phyloP scores from a whole-genome alignment of 1,140 invertebrate genomes.

The Heliothis subflexa region DNA sequence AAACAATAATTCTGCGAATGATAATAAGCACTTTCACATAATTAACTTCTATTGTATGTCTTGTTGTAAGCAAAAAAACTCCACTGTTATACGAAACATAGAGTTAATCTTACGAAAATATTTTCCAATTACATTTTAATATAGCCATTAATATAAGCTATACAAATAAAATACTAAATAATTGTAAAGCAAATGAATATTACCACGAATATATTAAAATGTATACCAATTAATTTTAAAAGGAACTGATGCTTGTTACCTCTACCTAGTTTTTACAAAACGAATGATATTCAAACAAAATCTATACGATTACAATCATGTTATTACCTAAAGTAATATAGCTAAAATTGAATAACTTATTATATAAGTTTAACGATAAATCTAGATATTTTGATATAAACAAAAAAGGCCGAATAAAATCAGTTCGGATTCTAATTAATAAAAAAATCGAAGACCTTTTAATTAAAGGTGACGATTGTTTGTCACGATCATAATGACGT shows the following conservation, averaged over 20 bases:
- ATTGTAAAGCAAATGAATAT: neutral
- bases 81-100: too few species aligned
- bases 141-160: too few species aligned
- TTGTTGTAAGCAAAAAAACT: too few species aligned
- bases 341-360: neutral
- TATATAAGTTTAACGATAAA: conserved; percentile 27
- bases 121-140: neutral
- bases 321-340: neutral
- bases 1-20: too few species aligned
- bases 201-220: conserved; percentile 18
- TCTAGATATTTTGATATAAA: conserved; percentile 12
- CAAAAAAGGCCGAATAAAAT: neutral
- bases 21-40: too few species aligned
- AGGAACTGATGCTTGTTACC: conserved; percentile 30
- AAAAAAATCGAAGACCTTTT: conserved; percentile 34
- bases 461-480: conserved; percentile 39
- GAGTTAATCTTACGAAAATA: neutral
- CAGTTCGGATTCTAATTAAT: conserved; percentile 16
- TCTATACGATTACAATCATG: conserved; percentile 23
- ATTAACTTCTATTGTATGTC: too few species aligned
- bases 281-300: conserved; percentile 7
- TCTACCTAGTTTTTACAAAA: conserved; percentile 31
- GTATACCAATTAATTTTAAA: conserved; percentile 28
- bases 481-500: conserved; percentile 31
- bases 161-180: conserved; percentile 1